phyloP scores from a whole-genome alignment of 2,888 invertebrate genomes.

The Mallateleia sp. region DNA sequence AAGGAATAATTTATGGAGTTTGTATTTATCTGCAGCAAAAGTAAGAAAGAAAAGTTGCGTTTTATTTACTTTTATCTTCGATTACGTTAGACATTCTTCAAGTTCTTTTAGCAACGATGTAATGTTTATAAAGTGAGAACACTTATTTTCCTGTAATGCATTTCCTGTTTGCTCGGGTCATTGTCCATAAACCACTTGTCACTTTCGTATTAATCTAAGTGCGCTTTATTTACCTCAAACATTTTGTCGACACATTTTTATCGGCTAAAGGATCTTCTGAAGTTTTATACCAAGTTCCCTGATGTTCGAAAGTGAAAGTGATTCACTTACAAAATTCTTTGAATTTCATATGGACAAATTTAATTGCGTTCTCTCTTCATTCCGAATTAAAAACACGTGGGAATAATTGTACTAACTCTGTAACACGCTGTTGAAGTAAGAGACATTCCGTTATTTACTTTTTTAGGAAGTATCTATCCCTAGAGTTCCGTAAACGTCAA shows the following conservation, averaged over 20 bases:
- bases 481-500: slow-evolving; percentile 42
- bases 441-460: slow-evolving; percentile 64
- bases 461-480: slow-evolving; percentile 53
- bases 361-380: background rate
- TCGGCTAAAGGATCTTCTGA: background rate
- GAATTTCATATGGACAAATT: background rate
- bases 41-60: background rate
- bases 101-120: slow-evolving; percentile 21
- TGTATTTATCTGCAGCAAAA: too few relatives aligned
- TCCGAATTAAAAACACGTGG: slow-evolving; percentile 34
- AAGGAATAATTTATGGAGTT: too few relatives aligned
- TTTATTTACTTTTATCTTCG: slow-evolving; percentile 3
- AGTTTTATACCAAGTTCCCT: background rate
- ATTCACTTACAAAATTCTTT: background rate
- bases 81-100: slow-evolving; percentile 40
- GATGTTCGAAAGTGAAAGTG: background rate
- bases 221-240: slow-evolving; percentile 1
- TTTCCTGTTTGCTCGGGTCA: slow-evolving; percentile 37
- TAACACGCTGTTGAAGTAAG: slow-evolving; percentile 15
- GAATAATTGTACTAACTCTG: slow-evolving; percentile 21
- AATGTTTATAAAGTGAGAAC: slow-evolving; percentile 17
- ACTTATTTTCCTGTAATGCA: slow-evolving; percentile 22
- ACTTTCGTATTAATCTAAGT: background rate
- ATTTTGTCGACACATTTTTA: background rate
- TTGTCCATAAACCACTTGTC: slow-evolving; percentile 22